Base-by-base conservation (phyloP, 2,113 vertebrate genomes). In the Zosterops borbonicus region DNA sequence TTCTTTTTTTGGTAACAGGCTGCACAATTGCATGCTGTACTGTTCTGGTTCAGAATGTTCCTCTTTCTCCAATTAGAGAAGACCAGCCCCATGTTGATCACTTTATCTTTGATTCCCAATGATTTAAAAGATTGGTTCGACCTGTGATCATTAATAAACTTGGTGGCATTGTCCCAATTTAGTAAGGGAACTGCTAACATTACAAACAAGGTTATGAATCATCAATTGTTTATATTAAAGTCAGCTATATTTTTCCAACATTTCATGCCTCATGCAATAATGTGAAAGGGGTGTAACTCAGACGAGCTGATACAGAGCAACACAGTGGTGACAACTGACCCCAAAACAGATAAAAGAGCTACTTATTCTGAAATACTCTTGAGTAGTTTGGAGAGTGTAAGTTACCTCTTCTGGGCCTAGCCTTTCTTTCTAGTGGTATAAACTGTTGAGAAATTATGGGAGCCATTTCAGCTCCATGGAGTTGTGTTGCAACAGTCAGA, bases 131-230 rank as follows among this genome's bases (percentile, higher is more conserved):
- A 92, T 65, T 85, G 42, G 39, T 55, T 79, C 92, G 82, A 88
- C 76, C 94, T 91, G 37, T 22, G 87, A 81, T 89, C 53, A 81
- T 87, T 90, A 96, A 96, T 94, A 67, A 96, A 79, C 65, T 88
- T 90, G 13, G 55, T 77, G 67, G 76, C 78, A 60, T 46, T 85
- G 39, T 71, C 82, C 59, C 81, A 58, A 80, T 49, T 93, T 91
- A 70, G 56, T 59, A 90, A 96, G 37, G 53, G 46, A 68, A 94
- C 22, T 6, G 8, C 59, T 95, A 92, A 73, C 94, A 70, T 70
- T 94, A 78, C 37, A 96, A 94, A 79, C 69, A 53, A 95, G 73
- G 71, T 77, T 96, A 81, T 96, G 94, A 97, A 95, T 95, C 91
- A 96, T 77, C 92, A 87, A 76, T 91, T 81, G 81, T 55, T 56